Conservation (phyloP, 2,797 vertebrate genomes). For the Rhadinocentrus ornatus region DNA sequence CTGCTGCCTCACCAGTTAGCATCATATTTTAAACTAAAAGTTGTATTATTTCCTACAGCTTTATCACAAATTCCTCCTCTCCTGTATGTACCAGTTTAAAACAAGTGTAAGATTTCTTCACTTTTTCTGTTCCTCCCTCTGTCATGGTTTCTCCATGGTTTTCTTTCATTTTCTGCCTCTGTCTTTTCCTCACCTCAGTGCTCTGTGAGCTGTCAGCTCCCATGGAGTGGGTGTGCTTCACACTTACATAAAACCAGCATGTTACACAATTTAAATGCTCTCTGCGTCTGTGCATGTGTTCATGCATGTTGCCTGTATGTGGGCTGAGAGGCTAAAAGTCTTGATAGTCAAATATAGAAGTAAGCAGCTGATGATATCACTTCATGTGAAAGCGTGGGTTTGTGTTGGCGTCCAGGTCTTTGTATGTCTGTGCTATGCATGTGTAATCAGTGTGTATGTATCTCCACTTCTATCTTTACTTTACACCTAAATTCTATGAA, state of each 20-base stretch:
- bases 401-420: conserved; percentile 25
- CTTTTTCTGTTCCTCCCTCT: background rate
- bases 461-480: conserved; percentile 28
- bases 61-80: background rate
- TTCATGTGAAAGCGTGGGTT: conserved; percentile 31
- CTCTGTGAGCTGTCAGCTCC: conserved; percentile 65
- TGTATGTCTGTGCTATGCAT: conserved; percentile 16
- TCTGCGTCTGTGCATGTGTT: conserved; percentile 34
- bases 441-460: conserved; percentile 25
- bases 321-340: conserved; percentile 52
- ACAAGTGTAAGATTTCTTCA: background rate
- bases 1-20: no score
- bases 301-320: conserved; percentile 49
- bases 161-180: conserved; percentile 14
- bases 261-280: conserved; percentile 72
- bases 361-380: conserved; percentile 38
- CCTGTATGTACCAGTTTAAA: background rate
- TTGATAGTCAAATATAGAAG: conserved; percentile 57
- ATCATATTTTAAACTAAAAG: no score
- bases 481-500: conserved; percentile 22
- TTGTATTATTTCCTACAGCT: no score
- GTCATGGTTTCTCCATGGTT: conserved; percentile 9
- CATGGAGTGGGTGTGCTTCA: conserved; percentile 77
- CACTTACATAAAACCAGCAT: conserved; percentile 77
- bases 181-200: conserved; percentile 45